Evolutionary conservation across 2,888 invertebrate genomes (phyloP).

Genomic region (Plebejus anna): DNA sequence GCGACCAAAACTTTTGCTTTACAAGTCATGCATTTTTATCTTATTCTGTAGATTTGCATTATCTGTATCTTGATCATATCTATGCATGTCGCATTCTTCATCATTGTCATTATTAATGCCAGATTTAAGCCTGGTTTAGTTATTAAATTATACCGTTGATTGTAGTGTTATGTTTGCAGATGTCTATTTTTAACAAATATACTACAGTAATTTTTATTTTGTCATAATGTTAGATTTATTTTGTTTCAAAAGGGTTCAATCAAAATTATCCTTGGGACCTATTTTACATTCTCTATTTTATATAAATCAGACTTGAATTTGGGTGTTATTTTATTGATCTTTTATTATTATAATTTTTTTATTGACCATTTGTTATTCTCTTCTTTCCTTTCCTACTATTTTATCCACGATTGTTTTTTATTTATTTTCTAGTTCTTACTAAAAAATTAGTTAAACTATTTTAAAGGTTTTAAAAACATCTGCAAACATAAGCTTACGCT

Average conservation of each 20-base stretch:
- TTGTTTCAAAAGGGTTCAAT: neutral
- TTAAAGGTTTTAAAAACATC: conserved; percentile 34
- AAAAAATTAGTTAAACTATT: neutral
- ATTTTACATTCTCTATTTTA: neutral
- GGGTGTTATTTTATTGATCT: too few relatives aligned
- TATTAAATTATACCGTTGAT: conserved; percentile 21
- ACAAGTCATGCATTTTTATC: conserved; percentile 11
- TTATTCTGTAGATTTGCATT: conserved; percentile 23
- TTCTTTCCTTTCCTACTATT: too few relatives aligned
- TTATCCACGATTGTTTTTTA: too few relatives aligned
- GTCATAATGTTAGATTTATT: neutral
- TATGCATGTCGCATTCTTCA: conserved; percentile 22
- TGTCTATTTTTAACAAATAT: conserved; percentile 11
- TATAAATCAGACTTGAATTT: neutral
- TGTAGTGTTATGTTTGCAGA: conserved; percentile 23
- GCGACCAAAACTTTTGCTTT: neutral
- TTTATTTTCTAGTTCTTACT: too few relatives aligned
- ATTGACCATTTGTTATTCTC: too few relatives aligned
- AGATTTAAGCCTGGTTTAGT: conserved; percentile 28
- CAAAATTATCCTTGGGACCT: neutral
- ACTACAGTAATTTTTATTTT: conserved; percentile 16
- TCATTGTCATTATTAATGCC: conserved; percentile 24
- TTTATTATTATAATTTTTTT: too few relatives aligned
- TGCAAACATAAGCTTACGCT: conserved; percentile 57
- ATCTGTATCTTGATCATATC: conserved; percentile 16